These are phyloP conservation scores for Drosophila planitibia DNA, from an alignment of 2,888 invertebrate genomes.

Conservation along the genomic window DNA sequence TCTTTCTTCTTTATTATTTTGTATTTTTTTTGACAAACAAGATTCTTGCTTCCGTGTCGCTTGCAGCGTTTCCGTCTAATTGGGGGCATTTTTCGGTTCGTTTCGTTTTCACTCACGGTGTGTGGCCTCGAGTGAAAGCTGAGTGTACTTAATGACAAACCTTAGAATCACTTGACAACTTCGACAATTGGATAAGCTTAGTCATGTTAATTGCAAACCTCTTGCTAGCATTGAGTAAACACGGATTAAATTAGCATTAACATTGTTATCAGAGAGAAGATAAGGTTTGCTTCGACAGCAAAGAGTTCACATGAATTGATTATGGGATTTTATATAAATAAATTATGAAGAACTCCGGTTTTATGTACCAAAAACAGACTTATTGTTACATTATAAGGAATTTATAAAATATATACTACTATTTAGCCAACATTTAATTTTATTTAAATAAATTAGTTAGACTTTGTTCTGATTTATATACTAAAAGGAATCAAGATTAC, in stretches of 20 bases:
- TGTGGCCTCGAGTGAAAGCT: slow-evolving; percentile 40
- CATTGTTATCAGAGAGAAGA: neutral
- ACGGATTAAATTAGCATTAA: neutral
- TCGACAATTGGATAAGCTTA: slow-evolving; percentile 8
- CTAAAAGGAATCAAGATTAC: neutral
- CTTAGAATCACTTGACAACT: slow-evolving; percentile 25
- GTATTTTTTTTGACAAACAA: slow-evolving; percentile 2
- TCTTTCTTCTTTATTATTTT: neutral
- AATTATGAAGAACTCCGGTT: neutral
- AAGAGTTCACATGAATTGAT: neutral
- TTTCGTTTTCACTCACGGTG: slow-evolving; percentile 18
- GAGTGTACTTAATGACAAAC: slow-evolving; percentile 14
- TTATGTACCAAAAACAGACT: neutral
- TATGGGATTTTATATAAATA: neutral
- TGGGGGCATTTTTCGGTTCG: neutral
- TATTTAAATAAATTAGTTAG: neutral
- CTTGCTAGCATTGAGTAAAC: neutral
- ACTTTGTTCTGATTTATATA: neutral
- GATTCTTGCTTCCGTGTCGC: slow-evolving; percentile 35
- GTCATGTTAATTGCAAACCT: slow-evolving; percentile 7
- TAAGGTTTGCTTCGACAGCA: neutral
- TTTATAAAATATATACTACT: neutral
- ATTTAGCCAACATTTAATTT: neutral
- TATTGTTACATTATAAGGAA: neutral
- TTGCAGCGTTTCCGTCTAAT: slow-evolving; percentile 26